These are phyloP conservation scores for Phalangium opilio DNA, from an alignment of 2,888 invertebrate species.

Conservation along the genomic window DNA sequence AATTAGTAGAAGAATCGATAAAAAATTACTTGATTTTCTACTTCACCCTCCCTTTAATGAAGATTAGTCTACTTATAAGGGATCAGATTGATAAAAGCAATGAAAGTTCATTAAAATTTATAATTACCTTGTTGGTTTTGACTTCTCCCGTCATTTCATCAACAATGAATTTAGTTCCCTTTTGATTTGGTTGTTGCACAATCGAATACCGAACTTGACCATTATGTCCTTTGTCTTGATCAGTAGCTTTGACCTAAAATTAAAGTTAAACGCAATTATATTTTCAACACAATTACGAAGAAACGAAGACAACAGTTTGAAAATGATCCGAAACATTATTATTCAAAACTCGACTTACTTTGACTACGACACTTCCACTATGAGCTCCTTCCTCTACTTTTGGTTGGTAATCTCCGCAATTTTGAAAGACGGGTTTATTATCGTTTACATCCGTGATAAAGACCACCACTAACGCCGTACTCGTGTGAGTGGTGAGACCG, in stretches of 20 bases:
- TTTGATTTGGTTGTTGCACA: constrained; percentile 85
- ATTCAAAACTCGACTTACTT: constrained; percentile 38
- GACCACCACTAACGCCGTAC: constrained; percentile 85
- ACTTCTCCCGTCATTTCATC: constrained; percentile 91
- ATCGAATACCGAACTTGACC: constrained; percentile 67
- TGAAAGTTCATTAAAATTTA: neutral
- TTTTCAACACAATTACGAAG: neutral
- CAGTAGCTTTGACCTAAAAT: constrained; percentile 56
- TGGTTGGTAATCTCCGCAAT: constrained; percentile 80
- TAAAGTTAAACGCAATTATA: constrained; percentile 4
- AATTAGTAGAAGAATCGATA: too few species aligned
- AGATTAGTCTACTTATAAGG: too few species aligned
- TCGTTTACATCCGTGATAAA: constrained; percentile 95
- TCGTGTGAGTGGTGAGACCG: constrained; percentile 72
- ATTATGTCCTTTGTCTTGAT: constrained; percentile 77
- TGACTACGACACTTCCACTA: constrained; percentile 82
- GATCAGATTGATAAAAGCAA: too few species aligned
- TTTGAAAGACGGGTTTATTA: constrained; percentile 88
- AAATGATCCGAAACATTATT: neutral
- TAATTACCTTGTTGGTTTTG: constrained; percentile 61
- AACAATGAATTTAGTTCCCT: constrained; percentile 86
- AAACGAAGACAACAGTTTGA: too few species aligned
- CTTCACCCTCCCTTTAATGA: too few species aligned
- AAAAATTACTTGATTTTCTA: too few species aligned
- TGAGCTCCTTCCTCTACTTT: constrained; percentile 89